Evolutionary conservation across 2,797 vertebrate species (phyloP), one percentile per base, ranked within the genome.

Genomic region (Thaleichthys pacificus): DNA sequence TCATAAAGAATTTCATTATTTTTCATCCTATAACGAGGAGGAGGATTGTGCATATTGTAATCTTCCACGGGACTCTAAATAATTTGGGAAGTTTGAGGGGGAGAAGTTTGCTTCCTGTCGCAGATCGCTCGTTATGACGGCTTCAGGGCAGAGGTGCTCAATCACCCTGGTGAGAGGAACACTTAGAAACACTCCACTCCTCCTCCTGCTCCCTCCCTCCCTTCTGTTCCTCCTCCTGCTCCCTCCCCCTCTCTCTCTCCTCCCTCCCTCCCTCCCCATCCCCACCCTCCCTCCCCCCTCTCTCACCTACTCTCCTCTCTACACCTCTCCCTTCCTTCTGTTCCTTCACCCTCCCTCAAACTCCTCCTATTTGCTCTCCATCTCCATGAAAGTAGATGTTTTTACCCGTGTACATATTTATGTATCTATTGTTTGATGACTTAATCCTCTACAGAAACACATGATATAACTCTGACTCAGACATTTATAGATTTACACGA

Each of bases 1-100:
- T 94, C 93, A 94, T 89, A 92, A 91, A 92, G 91, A 91, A 91
- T 93, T 93, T 88, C 92, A 93, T 93, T 93, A 93, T 93, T 92
- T 93, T 93, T 93, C 91, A 93, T 93, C 92, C 88, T 57, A 81
- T 92, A 93, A 93, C 79, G 86, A 90, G 89, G 91, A 90, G 91
- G 90, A 90, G 87, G 90, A 85, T 92, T 91, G 91, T 92, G 91
- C 90, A 93, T 91, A 94, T 92, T 93, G 91, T 92, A 93, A 92
- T 91, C 89, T 91, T 90, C 82, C 76, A 86, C 83, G 87, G 89
- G 86, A 86, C 88, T 91, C 91, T 91, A 93, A 93, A 93, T 94
- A 93, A 93, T 93, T 93, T 92, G 89, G 87, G 91, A 93, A 93
- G 87, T 93, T 94, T 93, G 84, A 81, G 83, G 83, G 80, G 77